Conservation (phyloP, 2,797 vertebrate species). For the Malacoraja senta region DNA sequence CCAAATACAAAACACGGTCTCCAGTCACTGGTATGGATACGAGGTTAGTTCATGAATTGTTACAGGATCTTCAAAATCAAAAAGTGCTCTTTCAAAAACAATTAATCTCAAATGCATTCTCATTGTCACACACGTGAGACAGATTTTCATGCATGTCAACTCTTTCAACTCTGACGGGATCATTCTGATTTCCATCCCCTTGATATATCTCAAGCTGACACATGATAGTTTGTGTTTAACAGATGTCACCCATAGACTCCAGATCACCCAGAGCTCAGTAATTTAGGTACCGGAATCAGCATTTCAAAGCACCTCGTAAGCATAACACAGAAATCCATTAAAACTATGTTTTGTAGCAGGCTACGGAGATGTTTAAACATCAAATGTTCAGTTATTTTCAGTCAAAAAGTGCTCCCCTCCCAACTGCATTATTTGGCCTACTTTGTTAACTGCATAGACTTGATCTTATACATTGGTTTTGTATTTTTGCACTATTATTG, state of each 20-base stretch:
- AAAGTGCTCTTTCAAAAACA: constrained; percentile 21
- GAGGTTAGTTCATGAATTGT: background rate
- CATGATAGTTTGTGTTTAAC: constrained; percentile 32
- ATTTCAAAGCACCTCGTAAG: constrained; percentile 35
- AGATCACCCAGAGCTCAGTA: constrained; percentile 30
- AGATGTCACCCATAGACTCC: constrained; percentile 29
- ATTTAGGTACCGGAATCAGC: constrained; percentile 32
- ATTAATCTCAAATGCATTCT: constrained; percentile 10
- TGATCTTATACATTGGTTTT: too few relatives aligned
- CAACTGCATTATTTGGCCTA: background rate
- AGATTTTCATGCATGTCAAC: constrained; percentile 14
- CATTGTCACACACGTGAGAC: constrained; percentile 26
- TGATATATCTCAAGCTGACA: constrained; percentile 19
- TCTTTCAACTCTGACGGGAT: background rate
- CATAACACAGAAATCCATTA: constrained; percentile 31
- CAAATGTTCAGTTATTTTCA: background rate
- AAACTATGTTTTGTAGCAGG: constrained; percentile 24
- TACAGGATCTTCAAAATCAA: constrained; percentile 22
- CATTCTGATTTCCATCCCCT: constrained; percentile 8
- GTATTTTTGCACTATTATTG: too few relatives aligned
- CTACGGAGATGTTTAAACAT: background rate
- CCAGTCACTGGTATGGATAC: background rate
- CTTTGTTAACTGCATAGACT: too few relatives aligned
- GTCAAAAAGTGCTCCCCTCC: background rate
- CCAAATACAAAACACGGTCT: background rate